Percentiles rank a stretch among this genome's conserved stretches.
Conservation (phyloP, 2,113 vertebrate genomes). For the Dolichallabes microphthalmus region DNA sequence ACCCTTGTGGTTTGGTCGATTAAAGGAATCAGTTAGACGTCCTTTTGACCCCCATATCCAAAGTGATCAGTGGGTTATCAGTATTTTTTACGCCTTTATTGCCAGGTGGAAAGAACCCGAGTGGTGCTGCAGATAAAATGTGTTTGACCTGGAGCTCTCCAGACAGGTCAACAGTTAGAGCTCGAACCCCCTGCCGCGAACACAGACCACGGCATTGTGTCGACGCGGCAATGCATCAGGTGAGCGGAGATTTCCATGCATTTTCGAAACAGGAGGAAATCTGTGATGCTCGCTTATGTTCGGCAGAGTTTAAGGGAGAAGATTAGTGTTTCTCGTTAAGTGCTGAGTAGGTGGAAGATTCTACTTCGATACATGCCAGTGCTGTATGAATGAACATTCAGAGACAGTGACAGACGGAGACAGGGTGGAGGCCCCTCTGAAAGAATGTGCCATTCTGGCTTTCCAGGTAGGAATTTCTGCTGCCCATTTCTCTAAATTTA, state of each 20-base stretch:
- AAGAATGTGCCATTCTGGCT: background rate
- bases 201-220: background rate
- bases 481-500: background rate
- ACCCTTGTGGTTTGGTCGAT: background rate
- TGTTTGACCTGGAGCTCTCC: background rate
- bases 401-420: slow-evolving; percentile 8
- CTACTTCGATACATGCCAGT: slow-evolving; percentile 11
- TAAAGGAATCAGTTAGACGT: background rate
- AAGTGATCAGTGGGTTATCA: background rate
- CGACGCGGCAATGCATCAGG: background rate
- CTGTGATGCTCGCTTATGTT: background rate
- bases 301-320: background rate
- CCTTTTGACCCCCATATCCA: background rate
- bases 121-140: slow-evolving; percentile 10
- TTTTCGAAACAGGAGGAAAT: slow-evolving; percentile 3
- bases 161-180: slow-evolving; percentile 17
- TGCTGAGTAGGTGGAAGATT: slow-evolving; percentile 15
- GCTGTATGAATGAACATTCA: slow-evolving; percentile 9
- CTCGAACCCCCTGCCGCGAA: background rate
- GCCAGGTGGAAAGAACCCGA: background rate
- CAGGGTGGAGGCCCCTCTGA: slow-evolving; percentile 4
- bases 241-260: slow-evolving; percentile 2
- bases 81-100: slow-evolving; percentile 8
- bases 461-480: slow-evolving; percentile 10
- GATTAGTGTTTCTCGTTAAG: background rate